Base-by-base conservation (phyloP, 1,140 invertebrate genomes). In the Drosophila erecta region DNA sequence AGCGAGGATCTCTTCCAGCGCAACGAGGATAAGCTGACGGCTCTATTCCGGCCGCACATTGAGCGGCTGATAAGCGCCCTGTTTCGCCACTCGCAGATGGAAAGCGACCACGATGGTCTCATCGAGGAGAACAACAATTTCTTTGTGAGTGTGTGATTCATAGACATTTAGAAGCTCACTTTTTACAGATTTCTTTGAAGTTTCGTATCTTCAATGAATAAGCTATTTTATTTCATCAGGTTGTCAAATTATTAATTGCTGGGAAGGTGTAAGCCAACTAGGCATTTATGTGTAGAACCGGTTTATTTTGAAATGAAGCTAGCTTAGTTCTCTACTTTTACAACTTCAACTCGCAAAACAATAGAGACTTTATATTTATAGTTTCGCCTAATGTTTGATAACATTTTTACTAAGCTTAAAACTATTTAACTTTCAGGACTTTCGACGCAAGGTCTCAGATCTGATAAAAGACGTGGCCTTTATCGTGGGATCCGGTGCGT, bases 381-480 rank as follows among this genome's bases (percentile, higher is more conserved):
- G 4, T 24, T 24, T 24, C 0, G 0, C 24, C 4, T 14, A 6
- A 14, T 8, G 7, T 3, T 30, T 30, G 30, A 8, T 8, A 2
- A 8, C 8, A 30, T 10, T 1, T 30, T 8, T 30, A 30, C 30
- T 8, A 30, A 30, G 7, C 27, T 8, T 30, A 30, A 30, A 30
- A 30, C 30, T 8, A 10, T 10, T 30, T 1, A 30, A 10, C n/a
- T 93, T 95, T 47, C 94, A 96, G 90, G 97, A 98, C 74, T 99
- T 99, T 92, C 94, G 98, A 79, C 93, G 94, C 56, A 96, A 98
- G 90, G 98, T 98, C 0, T 96, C 96, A 7, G 98, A 99, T 89
- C 93, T 99, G 46, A 97, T 99, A 49, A 98, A 98, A 92, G 98
- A 99, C 93, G 97, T 99, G 27, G 96, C 98, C n/a, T 99, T 99